Evolutionary conservation across 2,888 invertebrate genomes (phyloP).

Genomic region (Eupelmus urozonus): DNA sequence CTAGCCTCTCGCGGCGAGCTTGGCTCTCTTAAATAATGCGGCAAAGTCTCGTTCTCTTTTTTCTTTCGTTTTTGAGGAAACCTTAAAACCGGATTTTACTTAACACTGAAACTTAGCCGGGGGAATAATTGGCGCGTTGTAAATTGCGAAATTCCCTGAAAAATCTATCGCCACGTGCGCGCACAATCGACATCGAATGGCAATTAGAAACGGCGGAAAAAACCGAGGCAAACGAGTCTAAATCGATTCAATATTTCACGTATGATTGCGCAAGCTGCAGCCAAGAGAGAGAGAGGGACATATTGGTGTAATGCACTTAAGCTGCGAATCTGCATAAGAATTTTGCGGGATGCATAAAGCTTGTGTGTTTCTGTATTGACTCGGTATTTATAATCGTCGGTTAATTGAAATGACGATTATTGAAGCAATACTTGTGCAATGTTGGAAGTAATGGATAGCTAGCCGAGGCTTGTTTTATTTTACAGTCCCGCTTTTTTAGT

Average conservation of each 20-base stretch:
- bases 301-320: background rate
- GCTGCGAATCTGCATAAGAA: background rate
- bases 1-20: background rate
- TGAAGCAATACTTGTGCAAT: no score
- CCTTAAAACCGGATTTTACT: slow-evolving; percentile 44
- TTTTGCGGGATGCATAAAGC: no score
- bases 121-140: slow-evolving; percentile 32
- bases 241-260: slow-evolving; percentile 43
- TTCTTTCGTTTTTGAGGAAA: background rate
- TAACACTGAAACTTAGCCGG: slow-evolving; percentile 23
- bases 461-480: no score
- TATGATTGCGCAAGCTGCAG: slow-evolving; percentile 19
- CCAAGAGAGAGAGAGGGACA: background rate
- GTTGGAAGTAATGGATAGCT: no score
- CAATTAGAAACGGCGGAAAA: slow-evolving; percentile 40
- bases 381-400: no score
- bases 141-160: slow-evolving; percentile 49
- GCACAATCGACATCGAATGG: slow-evolving; percentile 46
- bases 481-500: no score
- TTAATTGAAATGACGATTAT: no score
- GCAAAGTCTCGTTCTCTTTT: slow-evolving; percentile 8
- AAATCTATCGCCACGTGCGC: background rate
- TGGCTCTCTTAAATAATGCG: slow-evolving; percentile 4
- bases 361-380: no score
- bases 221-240: slow-evolving; percentile 14